A percentile compares a stretch with the other conserved stretches of the same genome.
Evolutionary conservation across 2,113 vertebrate species (phyloP).

Genomic region (Heterochromis multidens): DNA sequence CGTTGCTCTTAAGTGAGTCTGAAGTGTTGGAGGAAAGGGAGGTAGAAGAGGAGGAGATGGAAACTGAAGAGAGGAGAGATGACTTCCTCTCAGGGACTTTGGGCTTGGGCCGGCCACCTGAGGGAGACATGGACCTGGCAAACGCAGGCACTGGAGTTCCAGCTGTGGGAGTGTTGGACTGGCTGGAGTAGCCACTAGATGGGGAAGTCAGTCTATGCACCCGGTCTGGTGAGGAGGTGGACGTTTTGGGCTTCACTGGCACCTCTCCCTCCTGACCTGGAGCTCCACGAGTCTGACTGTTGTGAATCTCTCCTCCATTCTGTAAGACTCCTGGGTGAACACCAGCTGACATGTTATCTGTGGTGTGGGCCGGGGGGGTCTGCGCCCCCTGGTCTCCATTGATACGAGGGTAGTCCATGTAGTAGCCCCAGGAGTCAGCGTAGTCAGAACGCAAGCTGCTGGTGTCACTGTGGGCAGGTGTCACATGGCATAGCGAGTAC

Average conservation of each 20-base stretch:
- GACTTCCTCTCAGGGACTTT: conserved; percentile 97
- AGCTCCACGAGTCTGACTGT: conserved; percentile 58
- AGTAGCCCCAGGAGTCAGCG: conserved; percentile 92
- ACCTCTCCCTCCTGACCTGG: conserved; percentile 53
- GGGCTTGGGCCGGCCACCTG: conserved; percentile 82
- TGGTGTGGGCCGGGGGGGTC: conserved; percentile 50
- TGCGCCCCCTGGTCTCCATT: conserved; percentile 73
- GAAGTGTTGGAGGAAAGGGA: conserved; percentile 95
- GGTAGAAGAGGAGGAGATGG: conserved; percentile 91
- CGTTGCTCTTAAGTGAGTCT: conserved; percentile 77
- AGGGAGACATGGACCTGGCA: conserved; percentile 82
- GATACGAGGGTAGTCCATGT: conserved; percentile 79
- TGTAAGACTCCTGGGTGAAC: conserved; percentile 66
- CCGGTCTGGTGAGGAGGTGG: conserved; percentile 85
- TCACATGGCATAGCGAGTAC: conserved; percentile 86
- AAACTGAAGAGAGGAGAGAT: conserved; percentile 89
- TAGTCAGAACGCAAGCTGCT: conserved; percentile 94
- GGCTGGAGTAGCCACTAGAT: conserved; percentile 96
- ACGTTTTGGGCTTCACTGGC: conserved; percentile 77
- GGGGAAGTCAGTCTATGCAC: conserved; percentile 91
- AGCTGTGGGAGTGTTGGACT: conserved; percentile 95
- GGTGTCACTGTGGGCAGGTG: conserved; percentile 90
- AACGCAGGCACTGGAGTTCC: conserved; percentile 91
- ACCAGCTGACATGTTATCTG: conserved; percentile 34
- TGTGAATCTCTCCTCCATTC: conserved; percentile 63